A percentile compares a stretch with the other conserved stretches of the same genome.
These are phyloP conservation scores for Eutrigla gurnardus DNA, from an alignment of 2,797 vertebrate species.

Conservation along the genomic window DNA sequence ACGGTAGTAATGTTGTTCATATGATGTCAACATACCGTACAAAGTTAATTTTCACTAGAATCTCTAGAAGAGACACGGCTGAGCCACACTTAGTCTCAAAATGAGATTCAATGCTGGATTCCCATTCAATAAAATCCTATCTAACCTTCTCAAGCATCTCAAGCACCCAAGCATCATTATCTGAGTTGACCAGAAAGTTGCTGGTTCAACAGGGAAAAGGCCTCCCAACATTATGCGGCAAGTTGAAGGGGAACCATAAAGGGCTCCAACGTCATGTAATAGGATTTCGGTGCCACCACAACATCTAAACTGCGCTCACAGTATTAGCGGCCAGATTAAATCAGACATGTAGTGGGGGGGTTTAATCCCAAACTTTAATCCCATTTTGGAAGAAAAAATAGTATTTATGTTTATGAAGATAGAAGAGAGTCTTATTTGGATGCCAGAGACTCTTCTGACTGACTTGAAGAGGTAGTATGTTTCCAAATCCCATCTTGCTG, in stretches of 20 bases:
- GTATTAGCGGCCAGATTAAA: conserved; percentile 68
- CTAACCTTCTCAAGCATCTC: neutral
- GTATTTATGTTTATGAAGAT: conserved; percentile 4
- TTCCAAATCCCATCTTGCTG: conserved; percentile 17
- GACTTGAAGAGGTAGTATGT: conserved; percentile 2
- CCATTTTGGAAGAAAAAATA: conserved; percentile 51
- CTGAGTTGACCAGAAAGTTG: neutral
- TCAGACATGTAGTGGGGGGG: conserved; percentile 47
- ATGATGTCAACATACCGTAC: too few relatives aligned
- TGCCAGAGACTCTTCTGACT: neutral
- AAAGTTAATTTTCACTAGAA: too few relatives aligned
- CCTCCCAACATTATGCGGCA: conserved; percentile 9
- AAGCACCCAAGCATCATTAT: neutral
- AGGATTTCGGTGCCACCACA: conserved; percentile 49
- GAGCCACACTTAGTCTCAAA: too few relatives aligned
- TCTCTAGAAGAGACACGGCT: too few relatives aligned
- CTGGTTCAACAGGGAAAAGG: neutral
- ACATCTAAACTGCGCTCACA: conserved; percentile 48
- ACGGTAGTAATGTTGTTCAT: too few relatives aligned
- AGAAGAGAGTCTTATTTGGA: neutral
- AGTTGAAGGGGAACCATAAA: conserved; percentile 19
- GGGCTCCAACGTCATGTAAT: conserved; percentile 51
- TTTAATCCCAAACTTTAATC: conserved; percentile 52
- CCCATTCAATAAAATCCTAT: neutral
- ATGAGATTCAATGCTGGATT: neutral